A percentile compares a stretch with the other conserved stretches of the same genome.
Conservation (phyloP, 2,888 invertebrate species). For the Drosophila picticornis region DNA sequence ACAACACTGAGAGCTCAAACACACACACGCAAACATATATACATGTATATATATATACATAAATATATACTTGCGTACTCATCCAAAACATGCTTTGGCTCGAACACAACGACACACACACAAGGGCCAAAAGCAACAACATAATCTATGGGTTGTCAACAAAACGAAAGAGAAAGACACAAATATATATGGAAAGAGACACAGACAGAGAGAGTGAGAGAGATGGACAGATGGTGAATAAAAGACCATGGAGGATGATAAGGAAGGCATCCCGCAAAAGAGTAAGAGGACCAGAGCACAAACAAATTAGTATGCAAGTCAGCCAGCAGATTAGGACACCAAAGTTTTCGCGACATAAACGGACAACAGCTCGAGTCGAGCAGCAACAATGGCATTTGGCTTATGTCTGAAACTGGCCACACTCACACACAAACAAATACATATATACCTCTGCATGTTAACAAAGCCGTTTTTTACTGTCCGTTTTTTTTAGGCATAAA, state of each 20-base stretch:
- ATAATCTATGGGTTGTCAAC: slow-evolving; percentile 81
- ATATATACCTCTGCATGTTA: slow-evolving; percentile 12
- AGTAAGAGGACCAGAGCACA: slow-evolving; percentile 59
- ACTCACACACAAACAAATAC: slow-evolving; percentile 13
- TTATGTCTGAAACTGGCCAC: slow-evolving; percentile 48
- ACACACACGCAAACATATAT: slow-evolving; percentile 8
- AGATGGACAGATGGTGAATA: neutral
- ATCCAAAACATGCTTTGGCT: slow-evolving; percentile 46
- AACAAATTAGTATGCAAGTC: slow-evolving; percentile 82
- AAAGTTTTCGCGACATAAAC: slow-evolving; percentile 81
- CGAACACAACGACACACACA: slow-evolving; percentile 32
- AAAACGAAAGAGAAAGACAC: slow-evolving; percentile 41
- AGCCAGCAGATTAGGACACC: slow-evolving; percentile 80
- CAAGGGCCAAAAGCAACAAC: slow-evolving; percentile 73
- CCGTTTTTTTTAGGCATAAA: slow-evolving; percentile 31
- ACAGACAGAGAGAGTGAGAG: neutral
- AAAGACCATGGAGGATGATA: slow-evolving; percentile 61
- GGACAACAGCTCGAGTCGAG: slow-evolving; percentile 61
- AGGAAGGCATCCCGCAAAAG: slow-evolving; percentile 45
- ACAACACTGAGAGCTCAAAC: slow-evolving; percentile 51
- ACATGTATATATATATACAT: neutral
- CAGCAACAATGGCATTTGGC: slow-evolving; percentile 54
- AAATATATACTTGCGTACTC: slow-evolving; percentile 6
- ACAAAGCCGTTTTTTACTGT: slow-evolving; percentile 13
- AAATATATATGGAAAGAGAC: neutral